Conservation (phyloP, 1,140 invertebrate genomes). For the Papilio aristodemus region DNA sequence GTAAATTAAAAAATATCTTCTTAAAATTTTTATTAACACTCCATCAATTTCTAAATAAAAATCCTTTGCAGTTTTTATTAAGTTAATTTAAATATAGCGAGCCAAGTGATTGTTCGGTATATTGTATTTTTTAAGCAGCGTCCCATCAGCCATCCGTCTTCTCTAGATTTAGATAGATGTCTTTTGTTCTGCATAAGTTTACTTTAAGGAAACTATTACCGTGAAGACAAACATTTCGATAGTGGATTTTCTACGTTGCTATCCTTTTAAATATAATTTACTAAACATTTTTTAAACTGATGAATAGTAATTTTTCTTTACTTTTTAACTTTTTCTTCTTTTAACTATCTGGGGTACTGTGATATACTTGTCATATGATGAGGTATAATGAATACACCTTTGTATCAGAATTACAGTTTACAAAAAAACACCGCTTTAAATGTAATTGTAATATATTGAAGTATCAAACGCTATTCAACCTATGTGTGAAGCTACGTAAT, state of each 20-base stretch:
- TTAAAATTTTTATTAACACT: too few species aligned
- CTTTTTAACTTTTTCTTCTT: too few species aligned
- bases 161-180: constrained; percentile 32
- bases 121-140: background rate
- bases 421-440: too few species aligned
- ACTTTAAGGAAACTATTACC: constrained; percentile 21
- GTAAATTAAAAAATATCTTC: too few species aligned
- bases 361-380: too few species aligned
- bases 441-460: too few species aligned
- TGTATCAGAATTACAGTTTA: too few species aligned
- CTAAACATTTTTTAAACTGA: too few species aligned
- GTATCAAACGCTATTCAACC: too few species aligned
- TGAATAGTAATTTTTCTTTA: too few species aligned
- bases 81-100: background rate
- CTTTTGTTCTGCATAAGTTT: constrained; percentile 33
- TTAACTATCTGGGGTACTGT: too few species aligned
- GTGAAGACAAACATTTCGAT: constrained; percentile 19
- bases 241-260: background rate
- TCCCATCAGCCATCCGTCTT: constrained; percentile 26
- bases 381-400: too few species aligned
- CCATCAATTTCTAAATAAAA: background rate
- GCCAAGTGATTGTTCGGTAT: constrained; percentile 7
- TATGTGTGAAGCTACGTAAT: background rate
- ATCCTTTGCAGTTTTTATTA: background rate
- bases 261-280: background rate